Evolutionary conservation across 1,140 invertebrate genomes (phyloP).

Genomic region (Nasonia vitripennis): DNA sequence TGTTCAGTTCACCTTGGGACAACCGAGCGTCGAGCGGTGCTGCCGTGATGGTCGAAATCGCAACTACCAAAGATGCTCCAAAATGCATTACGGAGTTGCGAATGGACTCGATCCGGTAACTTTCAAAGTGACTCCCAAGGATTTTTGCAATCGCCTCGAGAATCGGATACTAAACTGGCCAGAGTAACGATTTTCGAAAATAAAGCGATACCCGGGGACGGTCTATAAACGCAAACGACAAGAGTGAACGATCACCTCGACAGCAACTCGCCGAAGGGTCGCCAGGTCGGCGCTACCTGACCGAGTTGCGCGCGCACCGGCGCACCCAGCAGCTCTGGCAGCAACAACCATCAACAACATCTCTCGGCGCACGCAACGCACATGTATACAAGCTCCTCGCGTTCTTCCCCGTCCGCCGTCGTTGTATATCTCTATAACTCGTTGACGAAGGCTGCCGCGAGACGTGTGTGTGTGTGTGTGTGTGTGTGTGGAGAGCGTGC

Average conservation of each 20-base stretch:
- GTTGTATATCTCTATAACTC: not conserved
- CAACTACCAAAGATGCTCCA: not conserved
- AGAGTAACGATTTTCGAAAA: no score
- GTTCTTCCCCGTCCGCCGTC: no score
- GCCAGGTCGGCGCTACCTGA: not conserved
- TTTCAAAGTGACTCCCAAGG: not conserved
- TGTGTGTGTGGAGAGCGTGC: no score
- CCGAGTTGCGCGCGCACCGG: not conserved
- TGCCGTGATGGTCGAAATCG: not conserved
- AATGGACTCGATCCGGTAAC: no score
- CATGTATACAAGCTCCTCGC: no score
- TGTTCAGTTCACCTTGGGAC: no score
- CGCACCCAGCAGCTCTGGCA: not conserved
- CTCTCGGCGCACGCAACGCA: not conserved
- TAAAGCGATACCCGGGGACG: no score
- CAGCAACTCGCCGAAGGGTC: not conserved
- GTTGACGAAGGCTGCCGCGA: not conserved
- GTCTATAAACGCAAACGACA: no score
- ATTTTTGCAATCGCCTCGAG: not conserved
- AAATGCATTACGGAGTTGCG: not conserved
- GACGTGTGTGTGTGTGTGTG: no score
- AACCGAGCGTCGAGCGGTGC: not conserved
- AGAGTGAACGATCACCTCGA: not conserved
- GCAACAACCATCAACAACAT: not conserved
- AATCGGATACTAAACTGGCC: no score